Percentiles rank a stretch among this genome's conserved stretches.
These are phyloP conservation scores for Xenopus borealis DNA, from an alignment of 2,113 vertebrate genomes.

Conservation along the genomic window DNA sequence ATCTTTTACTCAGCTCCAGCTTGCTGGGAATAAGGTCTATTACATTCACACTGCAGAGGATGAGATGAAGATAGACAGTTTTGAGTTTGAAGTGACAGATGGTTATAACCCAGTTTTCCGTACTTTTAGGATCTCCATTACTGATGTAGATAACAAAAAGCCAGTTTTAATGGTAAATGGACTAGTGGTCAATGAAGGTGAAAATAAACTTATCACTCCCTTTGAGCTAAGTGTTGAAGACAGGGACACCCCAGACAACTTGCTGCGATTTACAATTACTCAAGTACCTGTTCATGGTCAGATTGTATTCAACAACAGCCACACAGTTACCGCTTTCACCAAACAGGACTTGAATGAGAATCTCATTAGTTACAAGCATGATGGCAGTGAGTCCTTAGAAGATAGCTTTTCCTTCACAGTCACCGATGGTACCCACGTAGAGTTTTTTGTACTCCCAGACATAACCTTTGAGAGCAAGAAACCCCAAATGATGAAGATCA, in stretches of 20 bases:
- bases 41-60: conserved; percentile 57
- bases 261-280: conserved; percentile 56
- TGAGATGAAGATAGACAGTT: conserved; percentile 59
- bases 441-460: conserved; percentile 59
- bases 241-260: conserved; percentile 53
- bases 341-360: conserved; percentile 62
- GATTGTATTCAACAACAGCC: conserved; percentile 57
- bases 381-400: conserved; percentile 54
- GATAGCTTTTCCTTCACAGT: conserved; percentile 64
- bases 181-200: conserved; percentile 52
- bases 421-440: conserved; percentile 56
- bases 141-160: conserved; percentile 58
- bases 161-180: conserved; percentile 56
- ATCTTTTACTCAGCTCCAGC: conserved; percentile 59
- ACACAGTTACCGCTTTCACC: conserved; percentile 56
- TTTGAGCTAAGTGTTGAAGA: conserved; percentile 62
- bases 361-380: conserved; percentile 57
- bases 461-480: conserved; percentile 50
- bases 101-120: conserved; percentile 52
- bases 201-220: conserved; percentile 57
- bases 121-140: conserved; percentile 58
- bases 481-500: conserved; percentile 59
- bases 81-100: conserved; percentile 61
- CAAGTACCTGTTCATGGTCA: conserved; percentile 57
- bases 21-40: conserved; percentile 61